phyloP scores from a whole-genome alignment of 2,113 vertebrate genomes.

The Tetrao urogallus region DNA sequence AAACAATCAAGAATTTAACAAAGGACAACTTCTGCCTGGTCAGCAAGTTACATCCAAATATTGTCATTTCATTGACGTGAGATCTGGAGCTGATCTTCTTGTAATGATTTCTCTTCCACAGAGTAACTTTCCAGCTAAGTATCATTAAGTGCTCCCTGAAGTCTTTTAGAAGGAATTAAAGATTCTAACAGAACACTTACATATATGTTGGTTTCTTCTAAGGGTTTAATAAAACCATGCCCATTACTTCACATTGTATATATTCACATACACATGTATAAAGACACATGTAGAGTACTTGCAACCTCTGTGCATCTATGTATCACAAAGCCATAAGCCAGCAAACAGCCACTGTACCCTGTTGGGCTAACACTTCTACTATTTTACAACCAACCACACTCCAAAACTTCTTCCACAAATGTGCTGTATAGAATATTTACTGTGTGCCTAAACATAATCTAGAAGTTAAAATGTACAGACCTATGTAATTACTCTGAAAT shows the following conservation, averaged over 20 bases:
- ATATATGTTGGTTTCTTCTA: not conserved
- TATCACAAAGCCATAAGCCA: not conserved
- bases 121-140: not conserved
- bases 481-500: not conserved
- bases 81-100: not conserved
- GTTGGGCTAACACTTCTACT: not conserved
- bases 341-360: not conserved
- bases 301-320: not conserved
- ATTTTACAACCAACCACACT: not conserved
- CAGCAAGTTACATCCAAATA: not conserved
- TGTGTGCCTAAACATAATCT: not conserved
- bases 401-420: not conserved
- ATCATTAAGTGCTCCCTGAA: not conserved
- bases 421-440: not conserved
- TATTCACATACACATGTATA: not conserved
- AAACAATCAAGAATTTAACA: not conserved
- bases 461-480: not conserved
- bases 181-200: not conserved
- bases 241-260: not conserved
- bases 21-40: rapidly evolving
- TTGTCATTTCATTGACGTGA: not conserved
- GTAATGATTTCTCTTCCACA: not conserved
- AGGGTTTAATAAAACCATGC: not conserved
- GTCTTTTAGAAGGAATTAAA: not conserved
- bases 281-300: not conserved